Evolutionary conservation across 2,888 invertebrate species (phyloP).

Genomic region (Papilio protenor): DNA sequence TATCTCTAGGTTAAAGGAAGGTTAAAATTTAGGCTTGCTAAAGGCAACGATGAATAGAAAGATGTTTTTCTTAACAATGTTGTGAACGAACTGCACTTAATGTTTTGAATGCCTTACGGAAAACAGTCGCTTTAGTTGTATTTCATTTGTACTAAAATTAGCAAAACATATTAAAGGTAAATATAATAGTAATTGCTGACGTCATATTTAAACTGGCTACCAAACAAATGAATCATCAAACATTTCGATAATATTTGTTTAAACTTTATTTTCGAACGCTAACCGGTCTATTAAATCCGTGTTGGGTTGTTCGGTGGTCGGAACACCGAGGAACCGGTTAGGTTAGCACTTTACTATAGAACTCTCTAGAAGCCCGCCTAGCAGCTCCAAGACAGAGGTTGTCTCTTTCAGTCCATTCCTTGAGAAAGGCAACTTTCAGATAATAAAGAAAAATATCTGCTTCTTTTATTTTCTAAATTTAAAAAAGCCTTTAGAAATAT

Average conservation of each 20-base stretch:
- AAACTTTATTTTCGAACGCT: slow-evolving; percentile 28
- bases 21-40: no score
- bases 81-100: neutral
- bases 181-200: neutral
- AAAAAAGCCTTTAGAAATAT: no score
- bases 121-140: neutral
- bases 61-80: no score
- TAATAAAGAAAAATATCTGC: neutral
- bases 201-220: neutral
- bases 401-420: slow-evolving; percentile 14
- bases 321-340: slow-evolving; percentile 18
- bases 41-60: no score
- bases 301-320: slow-evolving; percentile 1
- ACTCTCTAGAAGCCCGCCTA: slow-evolving; percentile 38
- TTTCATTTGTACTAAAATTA: no score
- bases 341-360: slow-evolving; percentile 10
- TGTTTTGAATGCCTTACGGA: neutral
- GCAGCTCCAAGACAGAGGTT: slow-evolving; percentile 20
- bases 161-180: neutral
- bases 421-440: neutral
- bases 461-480: neutral
- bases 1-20: no score
- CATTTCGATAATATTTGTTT: slow-evolving; percentile 1
- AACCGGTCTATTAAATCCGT: slow-evolving; percentile 39
- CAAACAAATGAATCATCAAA: slow-evolving; percentile 8